A percentile compares a stretch with the other conserved stretches of the same genome.
Evolutionary conservation across 2,113 vertebrate species (phyloP).

Genomic region (Bubo blakistoni): DNA sequence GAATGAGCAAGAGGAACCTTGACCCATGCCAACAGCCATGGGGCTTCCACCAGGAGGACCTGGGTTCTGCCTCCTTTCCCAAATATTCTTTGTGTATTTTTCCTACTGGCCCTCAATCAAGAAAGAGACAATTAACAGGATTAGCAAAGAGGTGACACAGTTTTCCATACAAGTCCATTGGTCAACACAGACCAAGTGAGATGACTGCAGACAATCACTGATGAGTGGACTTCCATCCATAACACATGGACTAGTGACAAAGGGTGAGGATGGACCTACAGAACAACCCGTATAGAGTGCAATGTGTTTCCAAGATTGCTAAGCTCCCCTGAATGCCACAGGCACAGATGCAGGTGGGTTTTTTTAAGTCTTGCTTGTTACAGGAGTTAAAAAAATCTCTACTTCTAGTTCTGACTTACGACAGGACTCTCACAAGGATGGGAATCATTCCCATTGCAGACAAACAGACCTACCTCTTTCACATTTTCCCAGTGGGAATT

Average conservation of each 20-base stretch:
- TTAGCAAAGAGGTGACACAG: not conserved
- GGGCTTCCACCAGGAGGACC: not conserved
- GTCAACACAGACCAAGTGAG: not conserved
- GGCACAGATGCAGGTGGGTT: not conserved
- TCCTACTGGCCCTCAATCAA: not conserved
- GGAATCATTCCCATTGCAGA: not conserved
- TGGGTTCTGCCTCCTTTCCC: not conserved
- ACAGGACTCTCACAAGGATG: not conserved
- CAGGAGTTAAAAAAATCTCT: not conserved
- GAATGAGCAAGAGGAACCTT: not conserved
- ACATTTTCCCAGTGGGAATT: not conserved
- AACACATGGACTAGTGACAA: not conserved
- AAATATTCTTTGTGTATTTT: not conserved
- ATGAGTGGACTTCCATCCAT: not conserved
- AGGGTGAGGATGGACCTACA: not conserved
- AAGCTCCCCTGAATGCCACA: not conserved
- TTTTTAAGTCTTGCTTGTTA: not conserved
- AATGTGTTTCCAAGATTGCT: not conserved
- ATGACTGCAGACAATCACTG: not conserved
- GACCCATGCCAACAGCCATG: not conserved
- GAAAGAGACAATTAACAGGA: accelerated
- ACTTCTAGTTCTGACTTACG: not conserved
- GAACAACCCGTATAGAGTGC: not conserved
- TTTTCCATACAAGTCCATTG: not conserved
- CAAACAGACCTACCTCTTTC: not conserved